Conservation (phyloP, 2,113 vertebrate species). For the Cryptomyrus ogoouensis region DNA sequence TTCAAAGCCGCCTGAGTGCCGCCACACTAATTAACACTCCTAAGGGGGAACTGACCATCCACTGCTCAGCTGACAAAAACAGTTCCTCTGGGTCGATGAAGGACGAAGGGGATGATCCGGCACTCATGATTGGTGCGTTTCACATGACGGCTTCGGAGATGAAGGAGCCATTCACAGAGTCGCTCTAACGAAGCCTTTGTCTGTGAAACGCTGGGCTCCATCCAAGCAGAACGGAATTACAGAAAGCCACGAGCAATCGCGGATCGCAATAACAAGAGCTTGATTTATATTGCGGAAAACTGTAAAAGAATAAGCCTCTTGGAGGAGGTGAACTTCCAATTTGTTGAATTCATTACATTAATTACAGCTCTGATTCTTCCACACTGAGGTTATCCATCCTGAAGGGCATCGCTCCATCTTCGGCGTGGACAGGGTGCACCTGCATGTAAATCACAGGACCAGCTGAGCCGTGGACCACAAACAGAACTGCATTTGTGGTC, state of each 20-base stretch:
- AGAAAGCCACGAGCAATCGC: background rate
- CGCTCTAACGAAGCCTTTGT: background rate
- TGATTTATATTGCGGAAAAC: background rate
- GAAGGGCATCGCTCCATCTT: background rate
- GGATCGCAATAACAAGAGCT: background rate
- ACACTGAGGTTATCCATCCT: background rate
- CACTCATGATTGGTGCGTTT: background rate
- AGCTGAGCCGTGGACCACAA: background rate
- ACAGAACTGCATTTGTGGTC: background rate
- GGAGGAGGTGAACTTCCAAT: background rate
- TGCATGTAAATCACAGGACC: background rate
- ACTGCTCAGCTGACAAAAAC: background rate
- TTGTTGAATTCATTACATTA: slow-evolving; percentile 12
- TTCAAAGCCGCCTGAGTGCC: background rate
- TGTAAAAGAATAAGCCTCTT: slow-evolving; percentile 5
- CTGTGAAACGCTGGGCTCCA: background rate
- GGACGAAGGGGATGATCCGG: background rate
- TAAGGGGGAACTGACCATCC: background rate
- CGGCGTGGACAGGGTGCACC: background rate
- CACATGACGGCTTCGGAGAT: background rate
- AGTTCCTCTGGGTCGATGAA: slow-evolving; percentile 15
- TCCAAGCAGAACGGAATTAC: background rate
- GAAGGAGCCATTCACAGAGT: background rate
- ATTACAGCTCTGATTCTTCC: background rate
- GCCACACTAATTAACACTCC: background rate